Conservation (phyloP, 2,888 invertebrate species). For the Acanthosoma haemorrhoidale region DNA sequence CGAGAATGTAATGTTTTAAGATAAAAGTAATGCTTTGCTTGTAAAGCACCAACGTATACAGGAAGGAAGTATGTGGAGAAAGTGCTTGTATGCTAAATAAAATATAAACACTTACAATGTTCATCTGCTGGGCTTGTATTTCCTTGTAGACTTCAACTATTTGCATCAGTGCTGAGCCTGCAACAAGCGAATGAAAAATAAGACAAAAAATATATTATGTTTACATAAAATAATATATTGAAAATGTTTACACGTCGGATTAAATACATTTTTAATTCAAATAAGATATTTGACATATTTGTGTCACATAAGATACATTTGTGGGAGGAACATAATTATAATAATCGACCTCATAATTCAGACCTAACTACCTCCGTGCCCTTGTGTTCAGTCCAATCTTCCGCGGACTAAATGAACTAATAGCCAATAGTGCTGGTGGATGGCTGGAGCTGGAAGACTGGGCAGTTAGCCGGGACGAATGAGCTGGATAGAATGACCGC, state of each 20-base stretch:
- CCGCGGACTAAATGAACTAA: too few relatives aligned
- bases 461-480: not conserved
- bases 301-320: too few relatives aligned
- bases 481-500: slow-evolving; percentile 25
- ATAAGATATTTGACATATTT: too few relatives aligned
- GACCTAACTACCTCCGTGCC: too few relatives aligned
- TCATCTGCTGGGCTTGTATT: slow-evolving; percentile 90
- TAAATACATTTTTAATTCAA: not conserved
- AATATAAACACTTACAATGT: slow-evolving; percentile 69
- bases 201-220: not conserved
- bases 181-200: slow-evolving; percentile 45
- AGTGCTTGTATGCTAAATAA: too few relatives aligned
- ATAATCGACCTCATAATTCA: too few relatives aligned
- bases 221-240: not conserved
- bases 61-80: too few relatives aligned
- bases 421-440: too few relatives aligned
- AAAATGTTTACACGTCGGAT: not conserved
- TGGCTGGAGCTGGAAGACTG: too few relatives aligned
- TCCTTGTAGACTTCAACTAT: slow-evolving; percentile 90
- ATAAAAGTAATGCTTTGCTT: not conserved
- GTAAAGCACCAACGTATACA: too few relatives aligned
- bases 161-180: slow-evolving; percentile 86
- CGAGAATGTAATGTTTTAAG: not conserved
- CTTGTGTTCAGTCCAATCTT: too few relatives aligned
- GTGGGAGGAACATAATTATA: too few relatives aligned